Evolutionary conservation across 2,797 vertebrate genomes (phyloP), one percentile per base, ranked within the genome.

Genomic region (Sitta carolinensis): DNA sequence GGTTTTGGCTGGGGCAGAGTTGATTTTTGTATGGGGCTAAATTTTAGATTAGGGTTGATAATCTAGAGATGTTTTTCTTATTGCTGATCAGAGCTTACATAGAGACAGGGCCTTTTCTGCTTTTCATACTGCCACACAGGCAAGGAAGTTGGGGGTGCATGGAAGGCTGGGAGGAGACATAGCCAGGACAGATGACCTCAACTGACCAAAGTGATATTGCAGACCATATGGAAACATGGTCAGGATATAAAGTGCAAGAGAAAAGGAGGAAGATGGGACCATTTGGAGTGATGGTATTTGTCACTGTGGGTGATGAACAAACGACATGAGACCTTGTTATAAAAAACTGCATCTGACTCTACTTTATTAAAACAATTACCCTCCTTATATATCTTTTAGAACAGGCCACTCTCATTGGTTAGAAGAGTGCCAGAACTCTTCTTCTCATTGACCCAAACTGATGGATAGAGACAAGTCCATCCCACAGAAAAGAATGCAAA

Each of bases 121-220:
- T 55, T 75, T 81, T 42, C 9, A 4, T 68, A 36, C 1, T 0
- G 34, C 4, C 2, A 32, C 11, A 7, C 2, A 16, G 13, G 9
- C 9, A 16, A 54, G 26, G 48, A 36, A 11, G 10, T 12, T 81
- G 22, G 12, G 18, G 6, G 2, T 32, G 13, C 16, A 27, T 42
- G 30, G 19, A 12, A 74, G 11, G 9, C 2, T 68, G 55, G 19
- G 18, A 50, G 23, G 32, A 76, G 38, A 51, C 13, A 54, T 16
- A 43, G 5, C 11, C 14, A 7, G 16, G 50, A 29, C 19, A 51
- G 23, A 8, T 34, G 23, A 57, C 29, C 27, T 32, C 30, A 50
- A 9, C 10, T 26, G 36, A 43, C 27, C 9, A 18, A 50, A 45
- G 13, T 8, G 13, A 30, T 30, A 50, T 13, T 29, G 4, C 70